Base-by-base conservation (phyloP, 2,888 invertebrate genomes). In the Ligdia adustata region DNA sequence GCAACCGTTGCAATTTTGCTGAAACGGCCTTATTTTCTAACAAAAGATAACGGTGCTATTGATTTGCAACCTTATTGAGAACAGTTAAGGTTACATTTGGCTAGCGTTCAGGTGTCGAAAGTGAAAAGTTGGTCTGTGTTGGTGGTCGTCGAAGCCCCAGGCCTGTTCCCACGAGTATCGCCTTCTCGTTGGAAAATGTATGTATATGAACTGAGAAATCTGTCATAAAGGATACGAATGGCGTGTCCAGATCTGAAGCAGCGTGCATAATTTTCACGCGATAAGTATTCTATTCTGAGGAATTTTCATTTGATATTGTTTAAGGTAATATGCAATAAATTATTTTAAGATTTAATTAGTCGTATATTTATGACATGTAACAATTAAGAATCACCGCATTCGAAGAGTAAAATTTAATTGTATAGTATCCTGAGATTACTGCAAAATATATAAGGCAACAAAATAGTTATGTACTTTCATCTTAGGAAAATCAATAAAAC, bases 131-230 rank as follows among this genome's bases (percentile, higher is more conserved):
- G 64, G 71, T 72, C 83, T 55, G 79, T 84, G 83, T 75, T 84
- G 89, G 90, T 90, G 90, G 90, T 89, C 89, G 85, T 32, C 53
- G 60, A 56, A 58, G 75, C 73, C 86, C 75, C 65, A 73, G 69
- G 85, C 83, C 50, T 55, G 78, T 89, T 90, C 90, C 84, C 90
- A 89, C 90, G 90, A 78, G 75, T 88, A 85, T 88, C 80, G 56
- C 66, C 67, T n/a, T n/a, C 76, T 66, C 80, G 72, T 66, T 77
- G 87, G 90, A 88, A 89, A 89, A 89, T 89, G 82, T 89, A 88
- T 89, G 82, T 89, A 85, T 82, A 89, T 82, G 83, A 80, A 84
- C 83, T 85, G 83, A 87, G 88, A 86, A 87, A 87, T 87, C 79
- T 88, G 89, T 87, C 88, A 84, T 87, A 84, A 85, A 78, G 78